Base-by-base conservation (phyloP, 2,888 invertebrate genomes). In the Polietes domitor region DNA sequence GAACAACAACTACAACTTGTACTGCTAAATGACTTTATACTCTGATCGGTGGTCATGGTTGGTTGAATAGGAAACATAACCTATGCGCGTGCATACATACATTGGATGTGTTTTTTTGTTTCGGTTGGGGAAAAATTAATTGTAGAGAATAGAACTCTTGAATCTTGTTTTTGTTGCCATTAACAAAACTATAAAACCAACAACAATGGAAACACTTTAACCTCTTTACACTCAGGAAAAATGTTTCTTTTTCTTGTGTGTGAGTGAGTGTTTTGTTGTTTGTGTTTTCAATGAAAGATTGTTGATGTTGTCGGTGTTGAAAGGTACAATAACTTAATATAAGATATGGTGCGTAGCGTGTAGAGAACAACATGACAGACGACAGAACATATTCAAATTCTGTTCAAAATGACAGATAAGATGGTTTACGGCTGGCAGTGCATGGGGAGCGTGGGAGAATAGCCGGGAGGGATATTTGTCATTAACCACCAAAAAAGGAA, bases 21-120 rank as follows among this genome's bases (percentile, higher is more conserved):
- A n/a, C n/a, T n/a, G 9, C 15, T 7, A 41, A 41, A 41, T n/a
- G 47, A 47, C 47, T 47, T 6, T 15, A 47, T 37, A 37, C n/a
- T 47, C 15, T 47, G 15, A 9, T 6, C 70, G 32, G 77, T 77
- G 32, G 77, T 77, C 73, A 83, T 80, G 83, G 80, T 70, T 73
- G 68, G 83, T 68, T 77, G 80, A 28, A 63, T 74, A 83, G 70
- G 61, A 80, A 83, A 80, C 50, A 32, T 26, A 74, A 47, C 72
- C 77, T 80, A 47, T n/a, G 10, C 76, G 68, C 19, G 50, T 80
- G 77, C 53, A 77, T 83, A 61, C 32, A 32, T 63, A 68, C n/a
- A 47, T 61, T 73, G 41, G 68, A 77, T 19, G 72, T 47, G 47
- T 47, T 47, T n/a, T 9, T 4, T 9, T 32, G n/a, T n/a, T n/a